Conservation (phyloP, 2,797 vertebrate species). For the Hylomyscus alleni region DNA sequence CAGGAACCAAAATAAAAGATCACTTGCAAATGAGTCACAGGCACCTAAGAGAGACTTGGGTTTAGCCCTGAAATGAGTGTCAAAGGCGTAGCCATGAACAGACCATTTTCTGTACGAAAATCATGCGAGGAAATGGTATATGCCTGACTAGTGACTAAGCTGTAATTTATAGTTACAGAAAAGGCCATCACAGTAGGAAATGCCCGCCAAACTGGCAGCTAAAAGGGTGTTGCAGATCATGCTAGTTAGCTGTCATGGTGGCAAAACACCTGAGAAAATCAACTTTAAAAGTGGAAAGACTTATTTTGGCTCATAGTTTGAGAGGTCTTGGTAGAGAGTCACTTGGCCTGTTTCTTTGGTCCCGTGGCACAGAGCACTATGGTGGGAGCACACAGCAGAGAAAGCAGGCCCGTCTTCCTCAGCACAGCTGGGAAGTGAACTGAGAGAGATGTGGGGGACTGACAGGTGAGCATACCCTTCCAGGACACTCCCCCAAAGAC, state of each 20-base stretch:
- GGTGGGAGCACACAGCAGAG: background rate
- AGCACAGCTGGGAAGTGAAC: background rate
- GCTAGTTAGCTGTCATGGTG: background rate
- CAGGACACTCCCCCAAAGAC: background rate
- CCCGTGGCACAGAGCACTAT: background rate
- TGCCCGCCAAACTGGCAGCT: background rate
- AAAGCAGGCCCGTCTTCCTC: background rate
- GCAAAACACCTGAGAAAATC: background rate
- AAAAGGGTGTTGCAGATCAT: background rate
- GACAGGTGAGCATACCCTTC: too few species aligned
- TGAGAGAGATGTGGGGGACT: background rate
- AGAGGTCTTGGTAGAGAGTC: background rate
- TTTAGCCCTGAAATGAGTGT: background rate
- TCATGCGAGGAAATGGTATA: background rate
- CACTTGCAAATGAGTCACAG: background rate
- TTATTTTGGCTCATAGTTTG: background rate
- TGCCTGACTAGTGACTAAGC: background rate
- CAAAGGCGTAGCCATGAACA: background rate
- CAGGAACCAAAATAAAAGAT: slow-evolving; percentile 9
- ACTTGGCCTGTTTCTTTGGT: background rate
- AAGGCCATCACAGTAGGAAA: background rate
- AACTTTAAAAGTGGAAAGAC: background rate
- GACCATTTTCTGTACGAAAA: background rate
- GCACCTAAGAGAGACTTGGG: background rate
- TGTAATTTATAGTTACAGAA: background rate